A percentile compares a stretch with the other conserved stretches of the same genome.
Conservation (phyloP, 2,797 vertebrate species). For the Lepidocolaptes lacrymiger region DNA sequence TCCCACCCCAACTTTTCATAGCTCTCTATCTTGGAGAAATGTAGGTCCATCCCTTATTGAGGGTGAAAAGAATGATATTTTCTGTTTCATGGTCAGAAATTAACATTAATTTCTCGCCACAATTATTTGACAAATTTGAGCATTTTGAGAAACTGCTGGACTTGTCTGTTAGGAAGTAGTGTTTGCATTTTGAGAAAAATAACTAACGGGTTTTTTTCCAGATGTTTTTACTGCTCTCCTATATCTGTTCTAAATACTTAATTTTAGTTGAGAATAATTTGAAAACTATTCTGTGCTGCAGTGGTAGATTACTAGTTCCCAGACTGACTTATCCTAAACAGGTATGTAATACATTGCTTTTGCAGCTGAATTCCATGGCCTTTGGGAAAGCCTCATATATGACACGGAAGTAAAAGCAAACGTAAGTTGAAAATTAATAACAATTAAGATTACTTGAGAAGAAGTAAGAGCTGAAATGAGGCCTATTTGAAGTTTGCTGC, state of each 20-base stretch:
- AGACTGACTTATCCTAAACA: not conserved
- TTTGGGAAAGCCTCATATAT: slow-evolving; percentile 97
- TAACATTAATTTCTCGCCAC: not conserved
- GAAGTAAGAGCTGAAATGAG: not conserved
- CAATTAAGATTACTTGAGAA: not conserved
- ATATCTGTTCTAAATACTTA: not conserved
- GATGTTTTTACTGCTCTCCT: not conserved
- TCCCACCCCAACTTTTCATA: not conserved
- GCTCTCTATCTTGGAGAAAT: not conserved
- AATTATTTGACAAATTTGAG: not conserved
- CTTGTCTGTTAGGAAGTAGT: not conserved
- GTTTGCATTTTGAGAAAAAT: not conserved
- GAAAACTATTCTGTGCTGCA: not conserved
- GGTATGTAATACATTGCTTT: slow-evolving; percentile 31
- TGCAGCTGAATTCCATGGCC: slow-evolving; percentile 92
- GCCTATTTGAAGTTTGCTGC: not conserved
- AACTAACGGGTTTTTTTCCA: not conserved
- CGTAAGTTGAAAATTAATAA: slow-evolving; percentile 74
- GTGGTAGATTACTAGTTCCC: not conserved
- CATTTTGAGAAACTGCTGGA: not conserved
- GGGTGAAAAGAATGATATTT: not conserved
- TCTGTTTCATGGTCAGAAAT: not conserved
- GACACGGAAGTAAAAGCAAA: slow-evolving; percentile 92
- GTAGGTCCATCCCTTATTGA: not conserved
- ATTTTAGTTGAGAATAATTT: not conserved